Base-by-base conservation (phyloP, 2,888 invertebrate genomes). In the Seira musarum region DNA sequence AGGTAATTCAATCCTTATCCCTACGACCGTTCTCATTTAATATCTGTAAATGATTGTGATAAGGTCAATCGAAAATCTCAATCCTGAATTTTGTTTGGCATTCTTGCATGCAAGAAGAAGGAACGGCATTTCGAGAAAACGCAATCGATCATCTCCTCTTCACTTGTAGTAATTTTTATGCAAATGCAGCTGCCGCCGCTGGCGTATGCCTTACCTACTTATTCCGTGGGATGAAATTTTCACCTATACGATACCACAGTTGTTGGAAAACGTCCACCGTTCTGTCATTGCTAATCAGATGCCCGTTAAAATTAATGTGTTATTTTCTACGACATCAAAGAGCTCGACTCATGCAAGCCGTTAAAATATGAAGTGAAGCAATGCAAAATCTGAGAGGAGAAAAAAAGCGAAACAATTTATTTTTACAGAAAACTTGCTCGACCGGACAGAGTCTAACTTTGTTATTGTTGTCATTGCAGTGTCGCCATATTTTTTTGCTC, bases 211-310 rank as follows among this genome's bases (percentile, higher is more conserved):
- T 30, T 30, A 8, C 30, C 30, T 30, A 30, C 30, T 30, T 30
- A 30, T 30, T 30, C 8, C 30, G 30, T 30, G 30, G 30, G 30
- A 30, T 8, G 30, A 30, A 5, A 8, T 5, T 5, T 2, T 30
- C 30, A 30, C 30, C 2, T 30, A 30, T 60, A 21, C 10, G 10
- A n/a, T 49, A 49, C 60, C 19, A 22, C 22, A 60, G 19, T 19
- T 73, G 53, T 73, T 73, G 73, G 73, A 73, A 65, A 65, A 65
- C 64, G 73, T 73, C 73, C 73, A 73, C 65, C 30, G 25, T 15
- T 3, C 24, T 68, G 22, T 25, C 69, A 17, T 21, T 60, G 60
- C n/a, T 60, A 60, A 60, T 60, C 60, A 60, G 60, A 60, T 60
- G 60, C 60, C 60, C 60, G 60, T 60, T 60, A 60, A 60, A 60